These are phyloP conservation scores for Gadus macrocephalus DNA, from an alignment of 2,113 vertebrate species.

Conservation along the genomic window DNA sequence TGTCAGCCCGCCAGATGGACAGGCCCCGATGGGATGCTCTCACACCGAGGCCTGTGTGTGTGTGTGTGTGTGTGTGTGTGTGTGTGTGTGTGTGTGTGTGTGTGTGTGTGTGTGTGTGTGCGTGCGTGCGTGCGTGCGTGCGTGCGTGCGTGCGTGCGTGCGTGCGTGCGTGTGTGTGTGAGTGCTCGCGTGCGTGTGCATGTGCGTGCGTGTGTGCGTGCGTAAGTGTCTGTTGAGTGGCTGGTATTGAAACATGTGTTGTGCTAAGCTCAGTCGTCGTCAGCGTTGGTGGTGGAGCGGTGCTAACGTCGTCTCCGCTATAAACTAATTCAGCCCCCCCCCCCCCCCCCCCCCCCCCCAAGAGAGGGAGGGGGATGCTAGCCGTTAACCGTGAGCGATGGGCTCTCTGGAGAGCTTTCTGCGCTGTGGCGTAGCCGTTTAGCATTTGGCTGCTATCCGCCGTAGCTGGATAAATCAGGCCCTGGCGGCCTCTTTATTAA, in stretches of 20 bases:
- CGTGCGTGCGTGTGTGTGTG: neutral
- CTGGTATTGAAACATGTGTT: neutral
- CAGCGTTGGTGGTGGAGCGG: neutral
- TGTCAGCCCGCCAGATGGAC: constrained; percentile 21
- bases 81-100: too few relatives aligned
- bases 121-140: neutral
- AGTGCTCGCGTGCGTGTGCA: too few relatives aligned
- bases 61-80: too few relatives aligned
- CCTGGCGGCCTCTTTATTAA: constrained; percentile 19
- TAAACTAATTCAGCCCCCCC: neutral
- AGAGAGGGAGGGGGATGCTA: constrained; percentile 22
- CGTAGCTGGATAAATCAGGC: constrained; percentile 27
- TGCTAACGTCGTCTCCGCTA: neutral
- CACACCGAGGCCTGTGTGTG: constrained; percentile 6
- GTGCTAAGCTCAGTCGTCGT: neutral
- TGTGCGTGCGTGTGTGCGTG: too few relatives aligned
- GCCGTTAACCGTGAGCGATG: constrained; percentile 53
- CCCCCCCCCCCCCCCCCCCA: constrained; percentile 26
- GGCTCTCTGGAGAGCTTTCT: constrained; percentile 30
- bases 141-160: too few relatives aligned
- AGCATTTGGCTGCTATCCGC: constrained; percentile 31
- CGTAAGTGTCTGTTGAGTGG: too few relatives aligned
- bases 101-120: too few relatives aligned
- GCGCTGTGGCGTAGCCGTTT: constrained; percentile 26
- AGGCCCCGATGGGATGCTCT: constrained; percentile 25